Base-by-base conservation (phyloP, 2,888 invertebrate species). In the Athalia circularis region DNA sequence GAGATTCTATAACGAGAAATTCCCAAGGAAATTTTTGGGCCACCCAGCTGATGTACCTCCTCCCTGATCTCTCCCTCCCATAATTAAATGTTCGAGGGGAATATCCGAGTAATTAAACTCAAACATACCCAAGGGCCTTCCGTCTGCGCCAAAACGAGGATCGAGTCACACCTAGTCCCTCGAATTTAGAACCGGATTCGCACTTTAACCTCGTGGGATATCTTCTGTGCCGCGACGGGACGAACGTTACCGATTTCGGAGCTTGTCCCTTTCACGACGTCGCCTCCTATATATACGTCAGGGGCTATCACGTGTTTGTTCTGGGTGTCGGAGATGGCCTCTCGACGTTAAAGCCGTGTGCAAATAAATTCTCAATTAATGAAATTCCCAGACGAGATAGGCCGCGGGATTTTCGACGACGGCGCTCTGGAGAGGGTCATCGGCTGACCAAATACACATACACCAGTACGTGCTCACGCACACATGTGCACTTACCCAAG, bases 141-240 rank as follows among this genome's bases (percentile, higher is more conserved):
- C 47, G 72, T 59, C 59, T 72, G 13, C 57, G 72, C 8, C 29
- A 59, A 68, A 72, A 72, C 72, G 52, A 5, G 59, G 72, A 59
- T 72, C 9, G 72, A 29, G 29, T 29, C 29, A 29, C 29, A 29
- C 29, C n/a, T 47, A 59, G 72, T 72, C 72, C 72, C 47, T 47
- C 45, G 72, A 72, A 72, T 72, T 72, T 43, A 72, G 57, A 59
- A 72, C 59, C 72, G 59, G 59, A 47, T 59, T 72, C 57, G 59
- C 72, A 72, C 72, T 72, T 15, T n/a, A 15, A 72, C 72, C 72
- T 29, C 72, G 47, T 47, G 72, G 72, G 72, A 72, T 45, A 15
- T 59, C 72, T 47, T 59, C 59, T 59, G 72, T 29, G 29, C 2
- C 29, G 29, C n/a, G 6, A 3, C 9, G 62, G 68, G 54, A 45